Conservation (phyloP, 2,888 invertebrate genomes). For the Caenorhabditis sp. region DNA sequence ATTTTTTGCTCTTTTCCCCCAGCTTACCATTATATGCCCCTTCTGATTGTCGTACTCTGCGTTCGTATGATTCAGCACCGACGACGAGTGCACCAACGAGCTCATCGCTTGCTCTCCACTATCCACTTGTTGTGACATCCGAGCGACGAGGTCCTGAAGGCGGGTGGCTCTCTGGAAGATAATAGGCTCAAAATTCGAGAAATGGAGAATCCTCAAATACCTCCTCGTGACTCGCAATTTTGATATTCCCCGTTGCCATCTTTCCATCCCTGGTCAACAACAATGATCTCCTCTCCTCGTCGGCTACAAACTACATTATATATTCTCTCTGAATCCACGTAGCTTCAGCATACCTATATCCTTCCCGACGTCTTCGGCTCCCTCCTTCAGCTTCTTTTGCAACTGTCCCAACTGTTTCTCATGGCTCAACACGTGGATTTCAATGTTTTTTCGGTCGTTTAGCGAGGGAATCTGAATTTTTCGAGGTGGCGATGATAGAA, state of each 20-base stretch:
- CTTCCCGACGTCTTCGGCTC: slow-evolving; percentile 45
- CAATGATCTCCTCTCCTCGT: slow-evolving; percentile 45
- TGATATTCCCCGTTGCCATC: slow-evolving; percentile 26
- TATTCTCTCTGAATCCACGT: background rate
- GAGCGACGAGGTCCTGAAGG: slow-evolving; percentile 69
- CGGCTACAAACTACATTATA: slow-evolving; percentile 27
- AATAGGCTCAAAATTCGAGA: background rate
- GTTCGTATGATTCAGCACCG: slow-evolving; percentile 80
- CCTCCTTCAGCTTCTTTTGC: slow-evolving; percentile 53
- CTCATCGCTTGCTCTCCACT: slow-evolving; percentile 88
- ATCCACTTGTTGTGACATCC: slow-evolving; percentile 75
- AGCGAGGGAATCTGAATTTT: slow-evolving; percentile 21
- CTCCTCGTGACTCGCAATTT: slow-evolving; percentile 45
- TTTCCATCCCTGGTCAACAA: slow-evolving; percentile 30
- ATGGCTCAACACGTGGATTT: slow-evolving; percentile 50
- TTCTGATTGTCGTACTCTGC: slow-evolving; percentile 75
- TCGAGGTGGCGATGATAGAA: background rate
- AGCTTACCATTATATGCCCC: slow-evolving; percentile 69
- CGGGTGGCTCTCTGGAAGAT: slow-evolving; percentile 52
- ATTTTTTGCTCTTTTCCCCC: slow-evolving; percentile 3
- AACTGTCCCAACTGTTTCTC: slow-evolving; percentile 60
- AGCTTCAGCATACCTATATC: slow-evolving; percentile 45
- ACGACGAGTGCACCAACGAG: slow-evolving; percentile 86
- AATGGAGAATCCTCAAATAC: slow-evolving; percentile 13
- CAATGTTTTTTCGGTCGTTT: slow-evolving; percentile 38